phyloP scores from a whole-genome alignment of 2,888 invertebrate species.

The Metallyticus violacea region DNA sequence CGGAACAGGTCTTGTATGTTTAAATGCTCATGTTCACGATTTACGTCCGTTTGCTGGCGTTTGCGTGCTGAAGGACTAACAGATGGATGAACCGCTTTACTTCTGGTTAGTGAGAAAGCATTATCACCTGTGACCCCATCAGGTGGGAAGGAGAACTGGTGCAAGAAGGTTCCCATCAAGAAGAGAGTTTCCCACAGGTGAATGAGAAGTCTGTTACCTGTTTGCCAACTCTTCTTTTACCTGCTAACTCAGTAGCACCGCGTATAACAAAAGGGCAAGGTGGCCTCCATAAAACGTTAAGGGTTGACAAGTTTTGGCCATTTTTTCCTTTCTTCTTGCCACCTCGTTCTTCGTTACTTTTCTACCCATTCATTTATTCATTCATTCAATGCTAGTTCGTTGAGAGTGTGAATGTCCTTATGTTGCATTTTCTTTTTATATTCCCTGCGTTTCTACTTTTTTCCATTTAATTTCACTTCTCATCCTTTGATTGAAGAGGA shows the following conservation, averaged over 20 bases:
- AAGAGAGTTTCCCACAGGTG: not conserved
- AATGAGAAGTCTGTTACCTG: not conserved
- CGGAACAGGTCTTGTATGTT: too few relatives aligned
- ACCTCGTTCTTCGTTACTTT: not conserved
- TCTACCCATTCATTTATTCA: not conserved
- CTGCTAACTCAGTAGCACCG: not conserved
- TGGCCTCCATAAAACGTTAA: not conserved
- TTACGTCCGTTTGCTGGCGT: too few relatives aligned
- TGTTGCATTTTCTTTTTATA: not conserved
- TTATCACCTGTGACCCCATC: not conserved
- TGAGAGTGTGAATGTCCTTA: too few relatives aligned
- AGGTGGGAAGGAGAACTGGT: not conserved
- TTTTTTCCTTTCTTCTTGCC: not conserved
- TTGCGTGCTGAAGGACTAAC: not conserved
- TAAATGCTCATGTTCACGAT: too few relatives aligned
- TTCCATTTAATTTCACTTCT: not conserved
- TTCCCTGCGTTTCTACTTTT: not conserved
- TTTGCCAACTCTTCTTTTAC: not conserved
- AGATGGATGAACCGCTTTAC: not conserved
- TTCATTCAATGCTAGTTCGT: not conserved
- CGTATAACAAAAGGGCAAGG: not conserved
- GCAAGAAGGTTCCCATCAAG: not conserved
- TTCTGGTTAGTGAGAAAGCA: not conserved
- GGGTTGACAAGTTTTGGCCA: not conserved
- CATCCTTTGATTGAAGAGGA: too few relatives aligned